Evolutionary conservation across 2,888 invertebrate genomes (phyloP), one percentile per base, ranked within the genome.

Genomic region (Rhodophaea formosa): DNA sequence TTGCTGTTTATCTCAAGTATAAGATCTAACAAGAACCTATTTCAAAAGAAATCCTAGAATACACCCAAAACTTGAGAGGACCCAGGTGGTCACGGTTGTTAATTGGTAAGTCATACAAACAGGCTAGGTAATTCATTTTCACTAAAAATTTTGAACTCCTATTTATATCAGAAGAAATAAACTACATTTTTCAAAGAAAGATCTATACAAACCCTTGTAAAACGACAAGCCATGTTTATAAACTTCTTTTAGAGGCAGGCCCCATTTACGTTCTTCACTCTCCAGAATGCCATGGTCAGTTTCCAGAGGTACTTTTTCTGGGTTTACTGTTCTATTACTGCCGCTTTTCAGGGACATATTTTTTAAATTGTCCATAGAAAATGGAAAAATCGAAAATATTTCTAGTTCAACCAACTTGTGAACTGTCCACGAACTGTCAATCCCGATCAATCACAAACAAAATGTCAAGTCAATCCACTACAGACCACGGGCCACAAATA

Each of bases 191-290:
- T 49, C 12, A 12, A 29, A 17, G 14, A 15, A 42, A 58, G 54
- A 23, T 29, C 7, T 1, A 10, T 45, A 53, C 43, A 54, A 45
- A 98, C 98, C 98, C 95, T 97, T 98, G 80, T 97, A 98, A 91
- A 98, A 99, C 77, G 94, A 93, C 61, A 98, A 90, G 32, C 97
- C 97, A 72, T 98, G 93, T 89, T 95, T 96, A 88, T 98, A 99
- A 54, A 98, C 94, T 74, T 97, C 97, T 74, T 94, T 92, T 60
- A 95, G 79, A 47, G 94, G 93, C 72, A 95, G 90, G 53, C 94
- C 94, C 94, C 95, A 95, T 90, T 95, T 93, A 67, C 83, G 77
- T 72, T 88, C 86, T 75, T 91, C 91, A 62, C 87, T 90, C 56
- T 88, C 87, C 52, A 86, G 64, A 59, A 91, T 91, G 61, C 91